Base-by-base conservation (phyloP, 2,113 vertebrate species). In the Toxotes chatareus region DNA sequence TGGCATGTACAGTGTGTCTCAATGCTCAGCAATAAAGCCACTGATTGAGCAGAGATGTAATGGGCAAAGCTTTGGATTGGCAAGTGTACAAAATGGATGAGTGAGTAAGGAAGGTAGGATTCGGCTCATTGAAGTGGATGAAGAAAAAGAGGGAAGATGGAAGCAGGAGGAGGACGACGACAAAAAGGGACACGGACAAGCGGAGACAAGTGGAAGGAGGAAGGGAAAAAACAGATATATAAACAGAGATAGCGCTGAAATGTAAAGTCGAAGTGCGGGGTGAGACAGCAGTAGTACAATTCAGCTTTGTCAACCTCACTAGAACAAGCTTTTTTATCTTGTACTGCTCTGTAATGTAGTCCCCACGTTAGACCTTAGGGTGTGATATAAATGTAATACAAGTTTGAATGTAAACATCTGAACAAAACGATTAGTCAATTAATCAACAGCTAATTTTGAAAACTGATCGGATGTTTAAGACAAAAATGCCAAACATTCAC, bases 31-130 rank as follows among this genome's bases (percentile, higher is more conserved):
- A 57, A 61, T 86, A 84, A 83, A 84, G 82, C 90, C 86, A 46
- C 81, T 7, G 79, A 85, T 86, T 81, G 86, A 77, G 87, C 81
- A 83, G 80, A 65, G 76, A 91, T 91, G 92, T 59, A 80, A 91
- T 91, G 89, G 53, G 81, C 76, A 87, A 90, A 93, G 92, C 89
- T 87, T 86, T 68, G 79, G 84, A 93, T 93, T 94, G 95, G 95
- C 95, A 95, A 95, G 95, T 94, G 86, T 93, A 92, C 90, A 91
- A 91, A 95, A 95, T 93, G 92, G 92, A 95, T 94, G 94, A 95
- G 94, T 84, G 86, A 94, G 88, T 82, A 68, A 90, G 84, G 87
- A 86, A 92, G 89, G 91, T 11, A 85, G 88, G 91, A 79, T 77
- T 88, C 51, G 36, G 77, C 89, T 88, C 38, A 14, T 49, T 46